phyloP scores from a whole-genome alignment of 1,140 invertebrate species.

The Condylostylus longicornis region DNA sequence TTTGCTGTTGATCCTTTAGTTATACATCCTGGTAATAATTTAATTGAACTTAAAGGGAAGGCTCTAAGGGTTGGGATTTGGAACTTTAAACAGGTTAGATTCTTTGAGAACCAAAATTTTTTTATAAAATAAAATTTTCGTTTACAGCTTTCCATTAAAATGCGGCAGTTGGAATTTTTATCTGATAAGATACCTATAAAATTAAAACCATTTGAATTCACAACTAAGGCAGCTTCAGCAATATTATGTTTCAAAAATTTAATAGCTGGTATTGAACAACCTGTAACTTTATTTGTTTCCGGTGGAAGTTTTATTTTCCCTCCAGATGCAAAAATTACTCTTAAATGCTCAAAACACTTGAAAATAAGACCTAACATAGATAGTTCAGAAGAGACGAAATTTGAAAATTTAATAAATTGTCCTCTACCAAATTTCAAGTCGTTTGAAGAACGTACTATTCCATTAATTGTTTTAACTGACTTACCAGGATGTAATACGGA shows the following conservation, averaged over 20 bases:
- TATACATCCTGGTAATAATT: conserved; percentile 55
- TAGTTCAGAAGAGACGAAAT: conserved; percentile 14
- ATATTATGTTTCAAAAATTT: conserved; percentile 38
- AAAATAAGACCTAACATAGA: conserved; percentile 27
- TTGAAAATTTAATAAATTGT: conserved; percentile 44
- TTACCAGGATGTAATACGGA: conserved; percentile 49
- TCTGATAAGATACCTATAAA: conserved; percentile 34
- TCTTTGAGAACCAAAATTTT: not conserved
- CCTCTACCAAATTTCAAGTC: conserved; percentile 47
- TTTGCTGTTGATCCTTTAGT: conserved; percentile 38
- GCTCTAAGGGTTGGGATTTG: conserved; percentile 33
- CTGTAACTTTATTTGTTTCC: conserved; percentile 47
- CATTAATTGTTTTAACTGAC: conserved; percentile 52
- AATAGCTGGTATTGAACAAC: conserved; percentile 52
- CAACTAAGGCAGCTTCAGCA: conserved; percentile 34
- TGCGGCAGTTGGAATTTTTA: conserved; percentile 45
- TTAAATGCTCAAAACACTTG: conserved; percentile 42
- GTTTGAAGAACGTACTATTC: conserved; percentile 46
- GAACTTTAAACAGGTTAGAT: conserved; percentile 25
- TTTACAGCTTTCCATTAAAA: conserved; percentile 18
- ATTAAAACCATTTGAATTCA: conserved; percentile 33
- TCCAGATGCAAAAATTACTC: conserved; percentile 36
- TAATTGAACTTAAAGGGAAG: conserved; percentile 44
- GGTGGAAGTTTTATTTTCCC: conserved; percentile 48
- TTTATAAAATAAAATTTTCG: too few species aligned